Evolutionary conservation across 2,113 vertebrate genomes (phyloP).

Genomic region (Gavialis gangeticus): DNA sequence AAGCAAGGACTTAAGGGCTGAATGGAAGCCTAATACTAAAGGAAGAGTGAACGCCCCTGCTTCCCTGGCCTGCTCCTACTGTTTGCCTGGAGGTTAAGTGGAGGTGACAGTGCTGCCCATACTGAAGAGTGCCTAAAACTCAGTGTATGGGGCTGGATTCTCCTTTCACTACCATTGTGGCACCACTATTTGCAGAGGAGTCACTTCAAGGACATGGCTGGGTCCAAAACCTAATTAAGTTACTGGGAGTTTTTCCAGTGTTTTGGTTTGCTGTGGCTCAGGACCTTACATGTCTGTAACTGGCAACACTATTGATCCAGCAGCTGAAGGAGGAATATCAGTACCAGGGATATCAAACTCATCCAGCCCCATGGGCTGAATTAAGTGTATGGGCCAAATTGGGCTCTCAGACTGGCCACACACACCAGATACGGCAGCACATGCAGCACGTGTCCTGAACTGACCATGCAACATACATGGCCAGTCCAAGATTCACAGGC

Average conservation of each 20-base stretch:
- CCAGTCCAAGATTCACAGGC: too few relatives aligned
- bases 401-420: too few relatives aligned
- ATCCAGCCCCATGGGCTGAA: too few relatives aligned
- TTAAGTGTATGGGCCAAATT: too few relatives aligned
- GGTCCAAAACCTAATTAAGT: neutral
- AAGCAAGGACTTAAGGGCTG: neutral
- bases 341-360: too few relatives aligned
- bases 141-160: neutral
- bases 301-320: neutral
- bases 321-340: neutral
- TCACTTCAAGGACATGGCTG: neutral
- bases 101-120: neutral
- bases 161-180: neutral
- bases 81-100: neutral
- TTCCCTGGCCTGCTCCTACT: neutral
- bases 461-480: too few relatives aligned
- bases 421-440: too few relatives aligned
- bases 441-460: too few relatives aligned
- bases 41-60: neutral
- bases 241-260: neutral
- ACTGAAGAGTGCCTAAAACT: neutral
- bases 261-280: neutral
- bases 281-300: neutral
- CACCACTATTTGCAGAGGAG: neutral
- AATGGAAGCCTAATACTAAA: neutral